Base-by-base conservation (phyloP, 2,888 invertebrate genomes). In the Zaprionus lineosus region DNA sequence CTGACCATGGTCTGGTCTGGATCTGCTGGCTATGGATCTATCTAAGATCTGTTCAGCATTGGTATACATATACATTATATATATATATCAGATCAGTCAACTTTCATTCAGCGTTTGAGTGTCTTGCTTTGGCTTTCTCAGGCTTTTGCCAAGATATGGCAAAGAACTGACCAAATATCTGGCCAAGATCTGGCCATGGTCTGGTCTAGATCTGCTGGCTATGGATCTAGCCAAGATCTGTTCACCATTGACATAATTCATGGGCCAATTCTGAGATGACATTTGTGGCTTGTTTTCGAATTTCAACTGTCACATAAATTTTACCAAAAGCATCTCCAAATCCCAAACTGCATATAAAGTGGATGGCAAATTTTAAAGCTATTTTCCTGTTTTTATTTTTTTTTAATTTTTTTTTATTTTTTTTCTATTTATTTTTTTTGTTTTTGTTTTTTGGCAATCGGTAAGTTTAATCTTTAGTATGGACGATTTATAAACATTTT, bases 221-320 rank as follows among this genome's bases (percentile, higher is more conserved):
- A 15, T 50, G 24, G 6, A 8, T 24, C n/a, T 40, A 53, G 36
- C 59, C 61, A 69, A 68, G 66, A 40, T 47, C 31, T 46, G 59
- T 24, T 36, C 9, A 47, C 18, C 21, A 24, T 48, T 16, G 52
- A 40, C 57, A 67, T 83, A 79, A 79, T 83, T 79, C 76, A 79
- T 86, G 78, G 56, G 62, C 50, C 76, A 78, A n/a, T n/a, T n/a
- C 62, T 81, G 55, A 70, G 55, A 47, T 69, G 84, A 82, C 84
- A 86, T 77, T 84, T 81, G 74, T 77, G 26, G 86, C 81, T 74
- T 81, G 81, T 81, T 84, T 68, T 78, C 71, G 53, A 70, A 64
- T 82, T 81, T 77, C 46, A 60, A 65, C 71, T 84, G 81, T 69
- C 81, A 82, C 83, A 82, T 82, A 82, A 82, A 86, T 82, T 77